A percentile compares a stretch with the other conserved stretches of the same genome.
phyloP scores from a whole-genome alignment of 2,888 invertebrate species.

The Tortricodes alternella region DNA sequence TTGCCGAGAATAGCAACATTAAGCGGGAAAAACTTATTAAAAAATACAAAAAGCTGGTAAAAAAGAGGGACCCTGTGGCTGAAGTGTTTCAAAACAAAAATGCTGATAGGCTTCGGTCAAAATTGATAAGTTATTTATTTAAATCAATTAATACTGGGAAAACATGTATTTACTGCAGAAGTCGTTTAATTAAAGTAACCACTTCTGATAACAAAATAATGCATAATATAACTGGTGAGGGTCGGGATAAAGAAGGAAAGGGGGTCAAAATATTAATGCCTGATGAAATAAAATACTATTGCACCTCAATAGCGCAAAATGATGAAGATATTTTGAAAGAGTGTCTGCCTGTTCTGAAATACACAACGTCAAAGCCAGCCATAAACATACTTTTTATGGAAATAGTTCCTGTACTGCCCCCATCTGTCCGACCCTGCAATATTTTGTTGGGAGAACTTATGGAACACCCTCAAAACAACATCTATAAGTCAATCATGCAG shows the following conservation, averaged over 20 bases:
- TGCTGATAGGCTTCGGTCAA: conserved; percentile 72
- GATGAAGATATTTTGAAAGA: conserved; percentile 86
- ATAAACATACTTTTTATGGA: conserved; percentile 95
- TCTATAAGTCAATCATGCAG: conserved; percentile 87
- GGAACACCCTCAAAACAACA: conserved; percentile 90
- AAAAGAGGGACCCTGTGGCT: conserved; percentile 53
- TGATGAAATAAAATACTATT: conserved; percentile 85
- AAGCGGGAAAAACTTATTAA: conserved; percentile 70
- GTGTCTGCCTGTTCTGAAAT: conserved; percentile 87
- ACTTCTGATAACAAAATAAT: conserved; percentile 84
- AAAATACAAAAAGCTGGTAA: conserved; percentile 62
- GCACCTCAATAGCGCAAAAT: conserved; percentile 87
- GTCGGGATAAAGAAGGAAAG: conserved; percentile 50
- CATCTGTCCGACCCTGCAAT: conserved; percentile 91
- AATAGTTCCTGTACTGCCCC: conserved; percentile 92
- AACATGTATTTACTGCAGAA: conserved; percentile 81
- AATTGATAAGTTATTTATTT: conserved; percentile 69
- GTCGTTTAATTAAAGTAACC: conserved; percentile 78
- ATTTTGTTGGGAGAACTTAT: conserved; percentile 84
- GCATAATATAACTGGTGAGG: conserved; percentile 56
- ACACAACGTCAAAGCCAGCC: conserved; percentile 78
- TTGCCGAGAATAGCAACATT: conserved; percentile 65
- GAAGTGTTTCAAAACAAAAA: conserved; percentile 74
- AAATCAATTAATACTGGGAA: conserved; percentile 70
- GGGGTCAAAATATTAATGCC: conserved; percentile 83